Percentiles rank a stretch among this genome's conserved stretches.
Evolutionary conservation across 1,140 invertebrate genomes (phyloP).

Genomic region (Trissolcus basalis): DNA sequence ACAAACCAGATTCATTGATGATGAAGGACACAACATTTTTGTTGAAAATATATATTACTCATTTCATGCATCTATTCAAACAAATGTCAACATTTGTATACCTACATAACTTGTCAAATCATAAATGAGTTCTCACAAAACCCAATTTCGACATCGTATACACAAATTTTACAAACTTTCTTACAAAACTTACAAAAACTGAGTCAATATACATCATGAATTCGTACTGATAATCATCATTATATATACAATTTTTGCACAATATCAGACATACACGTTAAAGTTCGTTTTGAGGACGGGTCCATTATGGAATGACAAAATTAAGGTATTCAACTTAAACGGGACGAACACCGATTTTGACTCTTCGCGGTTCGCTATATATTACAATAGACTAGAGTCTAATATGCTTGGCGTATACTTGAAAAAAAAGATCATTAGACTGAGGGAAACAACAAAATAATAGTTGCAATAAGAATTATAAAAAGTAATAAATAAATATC

Average conservation of each 20-base stretch:
- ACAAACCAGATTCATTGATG: too few species aligned
- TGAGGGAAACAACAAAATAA: too few species aligned
- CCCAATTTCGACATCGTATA: constrained; percentile 13
- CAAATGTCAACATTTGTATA: constrained; percentile 3
- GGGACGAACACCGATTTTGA: neutral
- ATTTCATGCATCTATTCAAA: constrained; percentile 9
- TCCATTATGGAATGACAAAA: constrained; percentile 9
- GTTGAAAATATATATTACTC: neutral
- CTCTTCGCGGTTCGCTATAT: neutral
- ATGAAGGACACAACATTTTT: too few species aligned
- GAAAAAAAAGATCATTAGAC: too few species aligned
- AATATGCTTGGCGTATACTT: too few species aligned
- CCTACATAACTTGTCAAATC: neutral
- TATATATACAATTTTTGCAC: constrained; percentile 29
- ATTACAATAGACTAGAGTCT: too few species aligned
- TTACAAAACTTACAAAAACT: constrained; percentile 28
- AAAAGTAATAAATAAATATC: too few species aligned
- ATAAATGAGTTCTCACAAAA: neutral
- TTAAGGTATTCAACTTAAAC: neutral
- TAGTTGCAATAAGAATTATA: too few species aligned
- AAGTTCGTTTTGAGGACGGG: constrained; percentile 18
- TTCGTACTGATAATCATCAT: constrained; percentile 9
- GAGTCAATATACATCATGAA: constrained; percentile 20
- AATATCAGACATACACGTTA: constrained; percentile 8
- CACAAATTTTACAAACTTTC: constrained; percentile 25